Evolutionary conservation across 1,140 invertebrate species (phyloP), one percentile per base, ranked within the genome.

Genomic region (Atta cephalotes): DNA sequence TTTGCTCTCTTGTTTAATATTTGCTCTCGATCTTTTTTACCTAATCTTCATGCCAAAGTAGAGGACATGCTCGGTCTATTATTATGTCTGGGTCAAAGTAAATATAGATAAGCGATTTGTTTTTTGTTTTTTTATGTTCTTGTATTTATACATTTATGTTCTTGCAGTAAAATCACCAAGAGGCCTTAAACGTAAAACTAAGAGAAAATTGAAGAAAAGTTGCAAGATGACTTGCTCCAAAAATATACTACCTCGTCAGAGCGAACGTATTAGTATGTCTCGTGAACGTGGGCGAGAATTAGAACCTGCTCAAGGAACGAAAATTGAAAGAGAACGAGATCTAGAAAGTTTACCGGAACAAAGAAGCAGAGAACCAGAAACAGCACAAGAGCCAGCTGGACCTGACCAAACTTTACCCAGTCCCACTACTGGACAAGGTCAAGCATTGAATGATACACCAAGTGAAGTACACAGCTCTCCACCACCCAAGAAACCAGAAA

Each of bases 341-440:
- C 87, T 92, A 14, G 92, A 95, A 65, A 94, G 93, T 74, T 87
- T 95, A 71, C 93, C 93, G 4, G 92, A 94, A 53, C 92, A 95
- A 66, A 94, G 94, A 51, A 94, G 94, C 63, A 94, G 94, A 72
- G 96, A 96, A 80, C 96, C 96, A 2, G 96, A 96, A 91, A 93
- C 96, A 28, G 96, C 95, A 12, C 92, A 95, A 86, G 96, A 96
- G 92, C 96, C 96, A 25, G 95, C 94, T 63, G 96, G 96, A 35
- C 96, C 96, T 25, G 96, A 96, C 92, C 96, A 96, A 93, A 96
- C 95, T 51, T 88, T 96, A 80, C 96, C 96, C 0, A 94, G 96
- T 85, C 94, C 96, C 3, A 95, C 95, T 0, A 94, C 93, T 85
- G 95, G 95, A 71, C 95, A 94, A 78, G 92, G 88, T 65, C 92